Evolutionary conservation across 1,140 invertebrate species (phyloP).

Genomic region (Zaprionus davidi): DNA sequence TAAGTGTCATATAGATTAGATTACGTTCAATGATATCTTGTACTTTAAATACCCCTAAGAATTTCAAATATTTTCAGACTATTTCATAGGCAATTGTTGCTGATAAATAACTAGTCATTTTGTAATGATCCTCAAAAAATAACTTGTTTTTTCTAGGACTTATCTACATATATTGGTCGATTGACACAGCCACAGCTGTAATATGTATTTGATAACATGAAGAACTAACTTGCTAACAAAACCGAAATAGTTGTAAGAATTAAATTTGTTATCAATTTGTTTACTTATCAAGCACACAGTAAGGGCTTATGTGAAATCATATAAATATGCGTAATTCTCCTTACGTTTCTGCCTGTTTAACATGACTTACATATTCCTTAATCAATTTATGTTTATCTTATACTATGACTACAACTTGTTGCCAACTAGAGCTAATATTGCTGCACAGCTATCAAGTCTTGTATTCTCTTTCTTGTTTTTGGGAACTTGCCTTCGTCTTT

Average conservation of each 20-base stretch:
- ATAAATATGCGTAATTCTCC: background rate
- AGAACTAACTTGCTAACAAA: background rate
- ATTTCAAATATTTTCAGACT: background rate
- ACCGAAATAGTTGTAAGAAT: background rate
- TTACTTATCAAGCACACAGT: background rate
- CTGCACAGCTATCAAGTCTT: background rate
- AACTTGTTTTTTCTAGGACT: background rate
- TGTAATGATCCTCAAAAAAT: background rate
- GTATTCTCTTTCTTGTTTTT: background rate
- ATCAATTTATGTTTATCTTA: background rate
- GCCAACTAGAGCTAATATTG: background rate
- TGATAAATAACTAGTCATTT: background rate
- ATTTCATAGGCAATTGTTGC: background rate
- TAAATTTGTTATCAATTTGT: background rate
- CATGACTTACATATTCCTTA: background rate
- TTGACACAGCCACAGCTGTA: background rate
- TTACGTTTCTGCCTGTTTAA: background rate
- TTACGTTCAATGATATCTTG: background rate
- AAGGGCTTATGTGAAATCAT: no score
- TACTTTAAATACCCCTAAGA: background rate
- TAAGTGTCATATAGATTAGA: background rate
- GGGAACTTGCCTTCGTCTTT: slow-evolving; percentile 67
- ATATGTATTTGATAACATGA: background rate
- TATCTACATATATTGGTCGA: background rate
- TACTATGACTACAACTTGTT: background rate